Base-by-base conservation (phyloP, 2,797 vertebrate species). In the Tragelaphus eurycerus region DNA sequence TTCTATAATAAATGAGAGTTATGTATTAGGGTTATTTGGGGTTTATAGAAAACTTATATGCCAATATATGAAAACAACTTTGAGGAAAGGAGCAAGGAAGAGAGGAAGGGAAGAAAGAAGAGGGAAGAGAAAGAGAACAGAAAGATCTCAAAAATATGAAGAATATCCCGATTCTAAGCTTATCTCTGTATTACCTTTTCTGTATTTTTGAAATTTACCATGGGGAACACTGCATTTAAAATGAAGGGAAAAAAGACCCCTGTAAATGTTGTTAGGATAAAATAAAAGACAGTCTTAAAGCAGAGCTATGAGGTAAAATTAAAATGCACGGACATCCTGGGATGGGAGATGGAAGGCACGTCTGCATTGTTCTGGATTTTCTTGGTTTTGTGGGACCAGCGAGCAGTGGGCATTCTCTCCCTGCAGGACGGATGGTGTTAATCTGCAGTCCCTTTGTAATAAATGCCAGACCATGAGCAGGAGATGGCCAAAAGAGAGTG, bases 401-500 rank as follows among this genome's bases (percentile, higher is more conserved):
- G 48, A 95, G 81, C 23, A 86, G 94, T 54, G 23, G n/a, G 64
- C 0, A 1, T 97, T 96, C 95, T 97, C 85, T 97, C 78, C 46
- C 8, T 79, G 95, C 95, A 96, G 96, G 95, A 92, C 71, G 87
- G 96, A 97, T 98, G 96, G 97, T 97, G 97, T 98, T 98, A 14
- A 98, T 98, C 98, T 98, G 85, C 76, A 89, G 94, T 96, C 96
- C 60, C 64, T 91, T 93, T 94, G 94, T 98, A 98, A 98, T 99
- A 98, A 99, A 98, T 93, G 97, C 97, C 81, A 85, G 97, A 59
- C 97, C 97, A 96, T 79, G 98, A 97, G 94, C 96, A 98, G 98
- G 97, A 98, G 98, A 98, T 98, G 98, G 97, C 97, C 96, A 81
- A 96, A 98, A 97, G 97, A 98, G 97, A 98, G 97, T 98, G 98